A percentile compares a stretch with the other conserved stretches of the same genome.
phyloP scores from a whole-genome alignment of 2,888 invertebrate genomes.

The Lycophotia porphyrea region DNA sequence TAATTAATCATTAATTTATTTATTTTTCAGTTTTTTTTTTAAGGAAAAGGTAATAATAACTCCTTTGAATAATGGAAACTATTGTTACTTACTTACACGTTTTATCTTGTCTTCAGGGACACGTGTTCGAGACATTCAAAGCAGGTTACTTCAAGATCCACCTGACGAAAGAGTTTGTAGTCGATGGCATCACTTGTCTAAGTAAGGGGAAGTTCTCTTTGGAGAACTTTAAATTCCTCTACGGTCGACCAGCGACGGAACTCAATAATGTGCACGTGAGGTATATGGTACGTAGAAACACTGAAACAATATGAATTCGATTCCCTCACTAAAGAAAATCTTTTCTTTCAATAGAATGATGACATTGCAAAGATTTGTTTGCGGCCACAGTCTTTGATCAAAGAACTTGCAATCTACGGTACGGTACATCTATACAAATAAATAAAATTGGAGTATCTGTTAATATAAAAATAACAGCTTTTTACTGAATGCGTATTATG shows the following conservation, averaged over 20 bases:
- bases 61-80: background rate
- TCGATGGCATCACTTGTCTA: constrained; percentile 92
- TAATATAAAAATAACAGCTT: too few relatives aligned
- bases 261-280: constrained; percentile 92
- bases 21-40: too few relatives aligned
- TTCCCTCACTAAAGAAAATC: too few relatives aligned
- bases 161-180: constrained; percentile 86
- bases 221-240: constrained; percentile 91
- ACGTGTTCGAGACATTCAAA: constrained; percentile 91
- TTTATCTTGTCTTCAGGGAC: constrained; percentile 82
- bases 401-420: background rate
- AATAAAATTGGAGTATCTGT: too few relatives aligned
- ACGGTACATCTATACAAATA: background rate
- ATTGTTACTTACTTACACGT: background rate
- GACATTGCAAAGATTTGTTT: background rate
- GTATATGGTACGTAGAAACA: constrained; percentile 84
- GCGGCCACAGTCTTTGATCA: background rate
- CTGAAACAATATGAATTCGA: background rate
- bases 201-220: constrained; percentile 89
- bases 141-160: constrained; percentile 92
- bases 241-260: constrained; percentile 92
- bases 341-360: background rate
- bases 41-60: too few relatives aligned
- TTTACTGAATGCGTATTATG: too few relatives aligned
- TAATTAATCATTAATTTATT: too few relatives aligned